Evolutionary conservation across 1,140 invertebrate species (phyloP).

Genomic region (Glomeris maerens): DNA sequence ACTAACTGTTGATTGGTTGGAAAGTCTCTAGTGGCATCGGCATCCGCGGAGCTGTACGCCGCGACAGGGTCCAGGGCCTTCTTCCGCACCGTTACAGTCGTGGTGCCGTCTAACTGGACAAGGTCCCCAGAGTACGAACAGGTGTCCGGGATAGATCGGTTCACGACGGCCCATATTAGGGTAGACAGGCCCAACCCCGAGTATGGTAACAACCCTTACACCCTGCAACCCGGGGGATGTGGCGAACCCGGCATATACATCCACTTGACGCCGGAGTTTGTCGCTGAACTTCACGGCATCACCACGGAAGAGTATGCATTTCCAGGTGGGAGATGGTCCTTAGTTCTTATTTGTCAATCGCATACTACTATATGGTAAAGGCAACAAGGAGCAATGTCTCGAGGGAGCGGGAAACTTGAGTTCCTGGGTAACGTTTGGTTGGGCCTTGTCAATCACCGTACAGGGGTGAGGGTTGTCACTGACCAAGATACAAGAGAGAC

Average conservation of each 20-base stretch:
- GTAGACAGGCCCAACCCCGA: conserved; percentile 16
- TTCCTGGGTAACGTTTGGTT: too few relatives aligned
- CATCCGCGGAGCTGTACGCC: conserved; percentile 17
- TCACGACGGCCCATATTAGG: conserved; percentile 13
- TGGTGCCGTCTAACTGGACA: conserved; percentile 19
- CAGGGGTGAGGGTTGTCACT: too few relatives aligned
- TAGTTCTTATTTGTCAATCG: too few relatives aligned
- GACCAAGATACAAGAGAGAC: not conserved
- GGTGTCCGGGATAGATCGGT: not conserved
- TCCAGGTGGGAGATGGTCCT: conserved; percentile 9
- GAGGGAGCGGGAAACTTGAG: not conserved
- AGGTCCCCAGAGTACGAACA: not conserved
- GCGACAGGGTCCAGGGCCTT: conserved; percentile 18
- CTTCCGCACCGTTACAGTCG: conserved; percentile 19
- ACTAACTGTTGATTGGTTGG: not conserved
- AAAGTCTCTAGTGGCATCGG: conserved; percentile 8
- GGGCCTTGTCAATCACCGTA: too few relatives aligned
- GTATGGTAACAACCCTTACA: conserved; percentile 20
- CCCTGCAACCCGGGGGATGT: conserved; percentile 25
- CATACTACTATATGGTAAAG: too few relatives aligned
- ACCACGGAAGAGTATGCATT: conserved; percentile 10
- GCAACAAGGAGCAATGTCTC: too few relatives aligned
- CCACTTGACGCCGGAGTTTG: conserved; percentile 23
- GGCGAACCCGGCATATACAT: conserved; percentile 26
- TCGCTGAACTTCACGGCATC: conserved; percentile 12